Conservation (phyloP, 2,888 invertebrate genomes). For the Harpagoxenus sublaevis region DNA sequence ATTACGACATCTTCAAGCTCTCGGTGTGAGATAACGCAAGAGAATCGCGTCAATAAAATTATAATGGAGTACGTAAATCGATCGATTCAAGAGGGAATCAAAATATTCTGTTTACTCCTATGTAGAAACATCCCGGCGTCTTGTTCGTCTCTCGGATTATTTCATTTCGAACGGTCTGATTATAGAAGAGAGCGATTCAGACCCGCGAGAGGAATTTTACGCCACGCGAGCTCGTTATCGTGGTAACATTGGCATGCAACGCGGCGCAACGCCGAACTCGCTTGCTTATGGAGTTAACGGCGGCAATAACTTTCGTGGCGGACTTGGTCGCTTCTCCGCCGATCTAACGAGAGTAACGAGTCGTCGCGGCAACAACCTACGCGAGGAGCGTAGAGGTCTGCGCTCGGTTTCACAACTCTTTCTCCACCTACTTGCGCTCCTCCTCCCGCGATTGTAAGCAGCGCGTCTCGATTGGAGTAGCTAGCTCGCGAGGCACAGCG, state of each 20-base stretch:
- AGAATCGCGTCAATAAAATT: background rate
- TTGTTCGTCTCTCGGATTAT: background rate
- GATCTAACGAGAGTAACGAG: slow-evolving; percentile 51
- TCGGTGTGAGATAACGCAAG: background rate
- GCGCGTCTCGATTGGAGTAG: slow-evolving; percentile 72
- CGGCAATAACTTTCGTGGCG: slow-evolving; percentile 57
- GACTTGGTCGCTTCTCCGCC: slow-evolving; percentile 53
- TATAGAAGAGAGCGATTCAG: background rate
- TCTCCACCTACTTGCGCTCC: slow-evolving; percentile 69
- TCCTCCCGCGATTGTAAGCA: slow-evolving; percentile 60
- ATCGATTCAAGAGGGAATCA: background rate
- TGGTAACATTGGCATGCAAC: slow-evolving; percentile 1
- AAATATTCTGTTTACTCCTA: background rate
- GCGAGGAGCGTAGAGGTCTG: slow-evolving; percentile 61
- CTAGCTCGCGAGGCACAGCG: slow-evolving; percentile 34
- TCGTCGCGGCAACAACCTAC: slow-evolving; percentile 64
- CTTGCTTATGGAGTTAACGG: slow-evolving; percentile 58
- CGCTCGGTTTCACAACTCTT: slow-evolving; percentile 73
- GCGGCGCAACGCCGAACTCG: slow-evolving; percentile 24
- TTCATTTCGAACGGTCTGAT: background rate
- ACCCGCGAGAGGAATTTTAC: slow-evolving; percentile 12
- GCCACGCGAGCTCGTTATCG: slow-evolving; percentile 35
- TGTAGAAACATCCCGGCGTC: background rate
- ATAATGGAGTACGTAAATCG: background rate
- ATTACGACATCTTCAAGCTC: background rate